A percentile compares a stretch with the other conserved stretches of the same genome.
Evolutionary conservation across 1,140 invertebrate genomes (phyloP).

Genomic region (Brachionus plicatilis): DNA sequence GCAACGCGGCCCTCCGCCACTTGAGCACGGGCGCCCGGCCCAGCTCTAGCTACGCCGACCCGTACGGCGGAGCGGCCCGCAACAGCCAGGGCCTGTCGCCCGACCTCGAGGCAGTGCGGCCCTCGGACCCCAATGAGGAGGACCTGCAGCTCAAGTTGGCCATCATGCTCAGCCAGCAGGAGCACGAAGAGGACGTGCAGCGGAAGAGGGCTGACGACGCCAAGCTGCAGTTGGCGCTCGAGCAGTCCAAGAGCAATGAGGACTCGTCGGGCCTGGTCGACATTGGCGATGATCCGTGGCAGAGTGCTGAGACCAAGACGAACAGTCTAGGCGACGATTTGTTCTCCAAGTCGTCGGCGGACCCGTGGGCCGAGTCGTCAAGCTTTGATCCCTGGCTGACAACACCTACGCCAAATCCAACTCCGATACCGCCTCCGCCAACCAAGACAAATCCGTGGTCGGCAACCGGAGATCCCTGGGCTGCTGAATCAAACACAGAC

Average conservation of each 20-base stretch:
- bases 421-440: not conserved
- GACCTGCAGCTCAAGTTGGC: constrained; percentile 29
- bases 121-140: constrained; percentile 21
- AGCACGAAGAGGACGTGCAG: constrained; percentile 36
- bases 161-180: constrained; percentile 21
- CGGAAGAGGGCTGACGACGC: constrained; percentile 1
- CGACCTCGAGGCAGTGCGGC: constrained; percentile 4
- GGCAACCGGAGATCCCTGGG: not conserved
- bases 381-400: constrained; percentile 9
- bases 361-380: not conserved
- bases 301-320: not conserved
- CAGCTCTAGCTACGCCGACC: not conserved
- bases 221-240: constrained; percentile 28
- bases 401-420: not conserved
- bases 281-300: constrained; percentile 29
- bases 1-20: not conserved
- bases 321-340: not conserved
- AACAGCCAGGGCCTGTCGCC: not conserved
- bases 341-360: not conserved
- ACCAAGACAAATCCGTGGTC: not conserved
- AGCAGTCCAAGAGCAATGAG: constrained; percentile 13
- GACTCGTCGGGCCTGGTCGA: not conserved
- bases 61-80: not conserved
- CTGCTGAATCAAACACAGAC: not conserved
- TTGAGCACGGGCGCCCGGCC: not conserved